Percentiles rank a stretch among this genome's conserved stretches.
phyloP scores from a whole-genome alignment of 1,140 invertebrate species.

The Dendroctonus ponderosae region DNA sequence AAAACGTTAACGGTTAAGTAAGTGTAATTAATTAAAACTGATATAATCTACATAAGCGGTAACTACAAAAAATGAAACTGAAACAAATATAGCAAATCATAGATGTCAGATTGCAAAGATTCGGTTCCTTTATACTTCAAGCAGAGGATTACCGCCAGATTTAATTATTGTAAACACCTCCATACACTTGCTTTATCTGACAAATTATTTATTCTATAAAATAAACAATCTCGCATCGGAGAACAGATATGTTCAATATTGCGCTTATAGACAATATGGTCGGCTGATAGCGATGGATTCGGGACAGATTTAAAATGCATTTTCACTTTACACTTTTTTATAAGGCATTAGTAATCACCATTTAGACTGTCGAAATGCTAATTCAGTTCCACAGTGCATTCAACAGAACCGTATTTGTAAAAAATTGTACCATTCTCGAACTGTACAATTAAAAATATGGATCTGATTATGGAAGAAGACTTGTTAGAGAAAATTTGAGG shows the following conservation, averaged over 20 bases:
- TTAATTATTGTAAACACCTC: slow-evolving; percentile 4
- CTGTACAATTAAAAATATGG: too few species aligned
- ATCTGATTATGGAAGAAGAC: too few species aligned
- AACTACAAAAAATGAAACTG: slow-evolving; percentile 15
- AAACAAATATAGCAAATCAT: slow-evolving; percentile 9
- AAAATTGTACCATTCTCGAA: too few species aligned
- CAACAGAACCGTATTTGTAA: too few species aligned
- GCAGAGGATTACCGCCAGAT: neutral
- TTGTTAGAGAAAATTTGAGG: too few species aligned
- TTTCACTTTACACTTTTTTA: too few species aligned
- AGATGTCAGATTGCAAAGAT: slow-evolving; percentile 35
- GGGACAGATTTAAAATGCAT: too few species aligned
- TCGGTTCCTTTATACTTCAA: slow-evolving; percentile 19
- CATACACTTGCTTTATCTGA: slow-evolving; percentile 14
- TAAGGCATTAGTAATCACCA: too few species aligned
- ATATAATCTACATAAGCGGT: slow-evolving; percentile 16
- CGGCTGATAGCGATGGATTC: neutral
- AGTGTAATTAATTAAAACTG: slow-evolving; percentile 10
- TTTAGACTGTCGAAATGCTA: too few species aligned
- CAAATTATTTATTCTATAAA: slow-evolving; percentile 5
- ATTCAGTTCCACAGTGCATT: too few species aligned
- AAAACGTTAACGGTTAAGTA: too few species aligned
- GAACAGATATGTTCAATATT: slow-evolving; percentile 2
- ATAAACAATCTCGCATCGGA: slow-evolving; percentile 6
- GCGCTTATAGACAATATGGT: neutral